Base-by-base conservation (phyloP, 2,888 invertebrate species). In the Ametastegia equiseti region DNA sequence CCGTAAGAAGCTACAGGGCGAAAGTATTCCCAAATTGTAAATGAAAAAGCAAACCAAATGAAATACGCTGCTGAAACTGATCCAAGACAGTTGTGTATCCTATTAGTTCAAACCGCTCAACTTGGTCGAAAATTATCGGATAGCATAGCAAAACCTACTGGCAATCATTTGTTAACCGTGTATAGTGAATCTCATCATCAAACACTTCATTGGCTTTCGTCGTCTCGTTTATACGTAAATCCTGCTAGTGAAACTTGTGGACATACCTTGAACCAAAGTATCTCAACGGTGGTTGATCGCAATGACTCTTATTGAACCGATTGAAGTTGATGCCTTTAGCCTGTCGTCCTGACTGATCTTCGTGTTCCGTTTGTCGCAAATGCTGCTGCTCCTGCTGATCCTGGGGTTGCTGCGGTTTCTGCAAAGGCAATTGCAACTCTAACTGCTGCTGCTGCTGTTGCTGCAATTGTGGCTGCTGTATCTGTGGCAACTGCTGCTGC, bases 381-480 rank as follows among this genome's bases (percentile, higher is more conserved):
- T 75, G 19, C 33, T 75, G 54, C 23, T 50, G 54, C 19, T 75
- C 19, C 54, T 33, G 67, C 19, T 69, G 36, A 4, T 15, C 13
- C 54, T n/a, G 75, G 30, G 1, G 23, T 13, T 78, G 60, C 39
- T 42, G 42, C 63, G 9, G 60, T 60, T 60, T 13, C 13, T 45
- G 60, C 30, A 19, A 33, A 50, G 33, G 54, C 39, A 39, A 23
- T 4, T 47, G 15, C 1, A 36, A 19, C 33, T 78, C 36, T n/a
- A n/a, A 42, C 27, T 39, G 80, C 19, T 27, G 19, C 23, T 39
- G 47, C 19, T 47, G 79, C 33, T 79, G 78, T 19, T 23, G 60
- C 23, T 82, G 80, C 23, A 65, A 47, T 42, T 82, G 80, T 6
- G 33, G 80, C 79, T 82, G 78, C 33, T 73, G 84, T 63, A 82